phyloP scores from a whole-genome alignment of 1,140 invertebrate genomes.

The Papilio polytes region DNA sequence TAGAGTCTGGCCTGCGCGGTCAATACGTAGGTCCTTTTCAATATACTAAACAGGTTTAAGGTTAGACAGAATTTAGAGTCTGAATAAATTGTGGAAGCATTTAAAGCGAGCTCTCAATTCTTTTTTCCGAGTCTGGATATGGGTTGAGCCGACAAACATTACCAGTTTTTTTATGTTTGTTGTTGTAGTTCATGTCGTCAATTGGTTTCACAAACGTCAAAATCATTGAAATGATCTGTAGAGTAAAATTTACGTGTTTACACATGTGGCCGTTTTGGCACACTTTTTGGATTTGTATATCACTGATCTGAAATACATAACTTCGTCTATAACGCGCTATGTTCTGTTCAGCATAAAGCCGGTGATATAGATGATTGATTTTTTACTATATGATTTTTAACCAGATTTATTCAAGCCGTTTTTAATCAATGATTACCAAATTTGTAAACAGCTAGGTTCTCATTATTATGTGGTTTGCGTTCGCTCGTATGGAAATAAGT shows the following conservation, averaged over 20 bases:
- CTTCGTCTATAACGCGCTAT: background rate
- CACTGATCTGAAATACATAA: background rate
- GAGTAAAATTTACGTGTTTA: background rate
- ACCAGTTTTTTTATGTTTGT: background rate
- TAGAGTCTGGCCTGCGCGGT: conserved; percentile 62
- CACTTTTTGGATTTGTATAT: background rate
- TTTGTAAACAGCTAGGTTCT: background rate
- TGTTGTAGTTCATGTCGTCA: background rate
- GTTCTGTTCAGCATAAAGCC: background rate
- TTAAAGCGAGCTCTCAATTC: background rate
- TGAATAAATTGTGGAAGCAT: conserved; percentile 1
- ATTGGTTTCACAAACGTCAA: background rate
- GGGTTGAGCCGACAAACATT: background rate
- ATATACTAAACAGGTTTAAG: conserved; percentile 1
- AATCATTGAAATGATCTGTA: background rate
- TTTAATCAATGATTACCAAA: background rate
- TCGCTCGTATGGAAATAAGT: conserved; percentile 34
- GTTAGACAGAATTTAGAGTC: background rate
- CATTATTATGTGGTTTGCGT: conserved; percentile 8
- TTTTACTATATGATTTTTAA: background rate
- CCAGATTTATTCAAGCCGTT: background rate
- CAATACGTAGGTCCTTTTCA: conserved; percentile 22
- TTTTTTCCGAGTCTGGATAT: background rate
- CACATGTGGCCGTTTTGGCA: background rate
- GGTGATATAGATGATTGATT: background rate